Percentiles rank a stretch among this genome's conserved stretches.
These are phyloP conservation scores for Aphodius granarius DNA, from an alignment of 2,888 invertebrate genomes.

Conservation along the genomic window DNA sequence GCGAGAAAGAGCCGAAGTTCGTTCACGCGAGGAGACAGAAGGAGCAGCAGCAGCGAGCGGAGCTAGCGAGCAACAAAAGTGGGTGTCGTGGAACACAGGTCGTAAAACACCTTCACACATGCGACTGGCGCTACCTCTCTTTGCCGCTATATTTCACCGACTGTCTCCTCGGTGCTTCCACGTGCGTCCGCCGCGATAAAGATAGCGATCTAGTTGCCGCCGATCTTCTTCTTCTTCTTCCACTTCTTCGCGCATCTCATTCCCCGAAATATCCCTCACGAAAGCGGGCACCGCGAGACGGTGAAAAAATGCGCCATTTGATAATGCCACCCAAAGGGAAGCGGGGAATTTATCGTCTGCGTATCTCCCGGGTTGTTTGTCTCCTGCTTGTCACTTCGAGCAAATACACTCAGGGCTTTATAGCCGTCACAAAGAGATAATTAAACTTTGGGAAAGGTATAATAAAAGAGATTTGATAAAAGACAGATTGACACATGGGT, in stretches of 20 bases:
- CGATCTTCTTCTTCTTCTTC: background rate
- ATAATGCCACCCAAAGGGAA: background rate
- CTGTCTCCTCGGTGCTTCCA: conserved; percentile 25
- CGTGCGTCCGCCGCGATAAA: conserved; percentile 8
- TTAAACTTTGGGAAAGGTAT: background rate
- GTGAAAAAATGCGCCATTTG: background rate
- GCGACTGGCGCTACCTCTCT: conserved; percentile 46
- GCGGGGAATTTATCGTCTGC: background rate
- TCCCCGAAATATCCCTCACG: background rate
- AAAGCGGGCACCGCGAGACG: background rate
- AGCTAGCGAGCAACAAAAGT: background rate
- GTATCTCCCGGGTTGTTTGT: background rate
- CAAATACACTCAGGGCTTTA: background rate
- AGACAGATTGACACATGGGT: no score
- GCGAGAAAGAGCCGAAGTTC: background rate
- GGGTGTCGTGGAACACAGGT: conserved; percentile 38
- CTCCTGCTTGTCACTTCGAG: background rate
- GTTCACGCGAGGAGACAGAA: background rate
- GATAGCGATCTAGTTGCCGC: conserved; percentile 11
- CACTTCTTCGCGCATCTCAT: background rate
- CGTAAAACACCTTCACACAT: conserved; percentile 48
- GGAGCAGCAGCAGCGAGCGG: background rate
- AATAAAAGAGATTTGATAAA: background rate
- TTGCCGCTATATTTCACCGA: conserved; percentile 41
- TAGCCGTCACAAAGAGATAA: background rate